Conservation (phyloP, 2,888 invertebrate genomes). For the Drosophila subquinaria region DNA sequence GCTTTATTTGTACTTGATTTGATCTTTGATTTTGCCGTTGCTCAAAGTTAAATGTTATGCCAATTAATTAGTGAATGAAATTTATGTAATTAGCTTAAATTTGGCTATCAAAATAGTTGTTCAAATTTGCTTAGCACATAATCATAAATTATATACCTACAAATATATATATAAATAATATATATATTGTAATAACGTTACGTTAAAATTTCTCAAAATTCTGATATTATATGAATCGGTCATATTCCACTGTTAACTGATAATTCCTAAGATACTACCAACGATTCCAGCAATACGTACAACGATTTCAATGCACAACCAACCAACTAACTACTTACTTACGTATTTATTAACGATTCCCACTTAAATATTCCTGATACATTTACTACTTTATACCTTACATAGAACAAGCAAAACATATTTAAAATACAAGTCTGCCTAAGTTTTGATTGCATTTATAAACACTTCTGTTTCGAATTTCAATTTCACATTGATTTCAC, state of each 20-base stretch:
- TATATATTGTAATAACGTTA: slow-evolving; percentile 9
- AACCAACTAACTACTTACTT: slow-evolving; percentile 29
- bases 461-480: slow-evolving; percentile 3
- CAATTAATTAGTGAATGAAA: slow-evolving; percentile 34
- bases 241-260: slow-evolving; percentile 57
- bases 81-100: slow-evolving; percentile 64
- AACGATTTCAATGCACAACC: slow-evolving; percentile 60
- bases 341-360: slow-evolving; percentile 17
- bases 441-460: slow-evolving; percentile 51
- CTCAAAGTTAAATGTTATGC: slow-evolving; percentile 54
- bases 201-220: slow-evolving; percentile 38
- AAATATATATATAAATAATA: not conserved
- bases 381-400: slow-evolving; percentile 15
- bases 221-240: slow-evolving; percentile 49
- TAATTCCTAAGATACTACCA: slow-evolving; percentile 72
- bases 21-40: slow-evolving; percentile 42
- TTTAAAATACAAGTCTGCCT: slow-evolving; percentile 21
- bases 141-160: slow-evolving; percentile 3
- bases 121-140: slow-evolving; percentile 36
- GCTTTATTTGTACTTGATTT: slow-evolving; percentile 53
- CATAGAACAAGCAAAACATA: slow-evolving; percentile 19
- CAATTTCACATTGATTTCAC: not conserved
- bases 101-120: slow-evolving; percentile 47
- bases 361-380: slow-evolving; percentile 23
- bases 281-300: slow-evolving; percentile 74